Conservation (phyloP, 2,797 vertebrate genomes). For the Sebastes itinus region DNA sequence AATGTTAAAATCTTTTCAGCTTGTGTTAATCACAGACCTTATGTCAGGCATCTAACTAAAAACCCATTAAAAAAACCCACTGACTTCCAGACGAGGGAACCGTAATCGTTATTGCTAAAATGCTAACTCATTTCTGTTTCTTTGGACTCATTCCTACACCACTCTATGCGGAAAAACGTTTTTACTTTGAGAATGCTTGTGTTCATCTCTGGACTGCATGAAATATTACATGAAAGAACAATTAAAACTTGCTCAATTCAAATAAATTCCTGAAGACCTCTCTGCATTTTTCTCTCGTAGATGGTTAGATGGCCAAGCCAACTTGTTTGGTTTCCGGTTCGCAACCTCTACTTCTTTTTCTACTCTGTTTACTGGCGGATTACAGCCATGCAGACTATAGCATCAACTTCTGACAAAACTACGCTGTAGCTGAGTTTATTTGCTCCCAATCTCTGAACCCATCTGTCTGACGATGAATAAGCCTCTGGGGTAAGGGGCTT, state of each 20-base stretch:
- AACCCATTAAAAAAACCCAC: neutral
- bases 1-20: fast-evolving
- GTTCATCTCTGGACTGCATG: neutral
- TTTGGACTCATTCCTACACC: neutral
- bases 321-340: neutral
- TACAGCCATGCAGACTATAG: no score
- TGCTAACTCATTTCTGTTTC: neutral
- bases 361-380: neutral
- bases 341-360: neutral
- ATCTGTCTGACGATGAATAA: fast-evolving
- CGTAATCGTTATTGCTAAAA: neutral
- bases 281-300: neutral
- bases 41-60: neutral
- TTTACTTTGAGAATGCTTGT: neutral
- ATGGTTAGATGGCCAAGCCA: neutral
- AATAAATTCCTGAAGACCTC: no score
- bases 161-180: neutral
- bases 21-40: no score
- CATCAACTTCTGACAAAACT: neutral
- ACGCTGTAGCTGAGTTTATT: neutral
- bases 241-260: neutral
- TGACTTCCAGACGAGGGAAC: neutral
- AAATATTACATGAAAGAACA: neutral
- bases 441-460: neutral
- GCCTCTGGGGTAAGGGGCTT: neutral